Evolutionary conservation across 2,113 vertebrate species (phyloP).

Genomic region (Lophochroa leadbeateri): DNA sequence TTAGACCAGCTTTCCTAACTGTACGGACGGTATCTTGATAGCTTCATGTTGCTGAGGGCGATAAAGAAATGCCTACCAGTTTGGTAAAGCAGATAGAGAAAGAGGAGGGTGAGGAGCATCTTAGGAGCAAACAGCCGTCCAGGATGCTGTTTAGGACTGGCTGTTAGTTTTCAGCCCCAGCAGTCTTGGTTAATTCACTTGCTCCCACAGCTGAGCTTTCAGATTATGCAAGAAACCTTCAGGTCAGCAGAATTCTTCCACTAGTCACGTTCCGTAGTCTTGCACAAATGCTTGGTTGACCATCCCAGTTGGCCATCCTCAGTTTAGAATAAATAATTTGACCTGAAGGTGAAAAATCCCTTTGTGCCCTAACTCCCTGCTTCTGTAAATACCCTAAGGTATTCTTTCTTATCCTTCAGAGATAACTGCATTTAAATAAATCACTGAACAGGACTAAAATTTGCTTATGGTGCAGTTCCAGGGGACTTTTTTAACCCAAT

Average conservation of each 20-base stretch:
- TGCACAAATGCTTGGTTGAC: conserved; percentile 1
- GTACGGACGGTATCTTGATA: not conserved
- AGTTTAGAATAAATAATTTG: not conserved
- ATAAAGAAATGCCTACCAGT: not conserved
- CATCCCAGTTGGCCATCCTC: not conserved
- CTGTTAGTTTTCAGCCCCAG: conserved; percentile 4
- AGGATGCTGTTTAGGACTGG: not conserved
- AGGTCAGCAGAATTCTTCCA: not conserved
- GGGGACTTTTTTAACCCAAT: conserved; percentile 18
- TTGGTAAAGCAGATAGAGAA: not conserved
- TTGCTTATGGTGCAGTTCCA: conserved; percentile 34
- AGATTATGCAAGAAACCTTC: not conserved
- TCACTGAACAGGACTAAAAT: conserved; percentile 39
- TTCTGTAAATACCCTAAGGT: not conserved
- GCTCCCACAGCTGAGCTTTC: not conserved
- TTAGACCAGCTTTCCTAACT: not conserved
- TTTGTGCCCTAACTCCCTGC: not conserved
- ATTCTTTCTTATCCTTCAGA: conserved; percentile 17
- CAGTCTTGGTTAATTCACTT: not conserved
- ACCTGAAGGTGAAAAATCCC: conserved; percentile 31
- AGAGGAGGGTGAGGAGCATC: not conserved
- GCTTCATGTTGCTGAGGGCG: not conserved
- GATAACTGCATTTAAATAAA: conserved; percentile 50
- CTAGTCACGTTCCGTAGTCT: not conserved
- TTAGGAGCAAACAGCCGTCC: not conserved